These are phyloP conservation scores for Drosophila emarginata DNA, from an alignment of 2,888 invertebrate species.

Conservation along the genomic window DNA sequence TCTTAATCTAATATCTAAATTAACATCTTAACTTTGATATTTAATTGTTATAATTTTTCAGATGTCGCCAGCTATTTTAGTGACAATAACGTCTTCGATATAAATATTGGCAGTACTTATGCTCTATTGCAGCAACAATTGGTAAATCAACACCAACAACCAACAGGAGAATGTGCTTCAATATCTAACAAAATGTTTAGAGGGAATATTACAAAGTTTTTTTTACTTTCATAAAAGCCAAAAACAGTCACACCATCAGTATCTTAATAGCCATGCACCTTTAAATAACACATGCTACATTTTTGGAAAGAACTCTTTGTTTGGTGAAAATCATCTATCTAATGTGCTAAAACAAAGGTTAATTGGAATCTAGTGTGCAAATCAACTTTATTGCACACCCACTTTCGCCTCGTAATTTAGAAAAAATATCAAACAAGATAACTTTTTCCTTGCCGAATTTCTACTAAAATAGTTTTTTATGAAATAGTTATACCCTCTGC, in stretches of 20 bases:
- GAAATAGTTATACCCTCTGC: too few species aligned
- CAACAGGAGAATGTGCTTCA: slow-evolving; percentile 69
- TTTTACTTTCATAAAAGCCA: slow-evolving; percentile 83
- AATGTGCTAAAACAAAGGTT: slow-evolving; percentile 80
- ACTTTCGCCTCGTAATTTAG: too few species aligned
- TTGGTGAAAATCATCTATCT: slow-evolving; percentile 78
- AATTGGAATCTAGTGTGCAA: too few species aligned
- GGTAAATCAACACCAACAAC: slow-evolving; percentile 65
- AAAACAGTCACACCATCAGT: slow-evolving; percentile 81
- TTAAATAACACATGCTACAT: slow-evolving; percentile 57
- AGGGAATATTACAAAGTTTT: slow-evolving; percentile 82
- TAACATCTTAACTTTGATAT: too few species aligned
- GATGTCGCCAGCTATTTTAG: slow-evolving; percentile 77
- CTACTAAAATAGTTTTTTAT: too few species aligned
- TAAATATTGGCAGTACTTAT: slow-evolving; percentile 68
- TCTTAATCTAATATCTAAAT: too few species aligned
- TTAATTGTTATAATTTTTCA: slow-evolving; percentile 36
- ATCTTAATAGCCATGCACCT: slow-evolving; percentile 73
- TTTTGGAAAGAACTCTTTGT: slow-evolving; percentile 80
- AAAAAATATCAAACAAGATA: too few species aligned
- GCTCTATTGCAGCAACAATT: slow-evolving; percentile 63
- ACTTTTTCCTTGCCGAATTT: too few species aligned
- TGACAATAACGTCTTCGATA: slow-evolving; percentile 58
- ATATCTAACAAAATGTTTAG: slow-evolving; percentile 72
- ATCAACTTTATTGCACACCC: too few species aligned